Conservation (phyloP, 2,113 vertebrate species). For the Platichthys stellatus region DNA sequence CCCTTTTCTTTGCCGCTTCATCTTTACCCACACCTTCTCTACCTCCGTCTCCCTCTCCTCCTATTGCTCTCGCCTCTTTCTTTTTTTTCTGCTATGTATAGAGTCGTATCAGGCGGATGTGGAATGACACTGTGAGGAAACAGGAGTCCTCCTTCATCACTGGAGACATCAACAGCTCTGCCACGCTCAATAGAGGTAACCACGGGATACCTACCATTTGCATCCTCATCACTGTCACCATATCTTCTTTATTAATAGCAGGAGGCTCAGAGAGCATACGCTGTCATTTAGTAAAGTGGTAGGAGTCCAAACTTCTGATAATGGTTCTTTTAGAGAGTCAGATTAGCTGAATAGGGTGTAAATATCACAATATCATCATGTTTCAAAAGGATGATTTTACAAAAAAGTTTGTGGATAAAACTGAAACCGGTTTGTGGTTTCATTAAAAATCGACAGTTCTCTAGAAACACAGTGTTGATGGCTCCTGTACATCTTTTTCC, state of each 20-base stretch:
- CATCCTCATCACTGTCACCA: conserved; percentile 65
- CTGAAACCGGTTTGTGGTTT: conserved; percentile 34
- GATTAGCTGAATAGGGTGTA: conserved; percentile 36
- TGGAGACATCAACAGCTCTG: conserved; percentile 98
- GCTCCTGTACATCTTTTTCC: conserved; percentile 6
- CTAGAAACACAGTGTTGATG: not conserved
- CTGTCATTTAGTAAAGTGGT: conserved; percentile 65
- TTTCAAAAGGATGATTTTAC: conserved; percentile 28
- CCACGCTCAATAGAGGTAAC: conserved; percentile 99
- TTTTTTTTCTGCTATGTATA: conserved; percentile 61
- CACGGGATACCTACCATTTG: conserved; percentile 72
- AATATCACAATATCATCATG: conserved; percentile 27
- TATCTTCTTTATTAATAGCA: conserved; percentile 66
- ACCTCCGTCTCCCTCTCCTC: conserved; percentile 1
- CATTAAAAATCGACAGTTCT: conserved; percentile 15
- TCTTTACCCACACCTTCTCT: conserved; percentile 29
- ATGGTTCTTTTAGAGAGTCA: conserved; percentile 14
- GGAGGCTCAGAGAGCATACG: conserved; percentile 44
- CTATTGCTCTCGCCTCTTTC: not conserved
- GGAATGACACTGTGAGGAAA: conserved; percentile 99
- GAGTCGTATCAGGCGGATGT: conserved; percentile 99
- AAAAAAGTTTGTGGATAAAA: conserved; percentile 34
- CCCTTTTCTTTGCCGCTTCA: conserved; percentile 3
- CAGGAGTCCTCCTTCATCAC: conserved; percentile 99
- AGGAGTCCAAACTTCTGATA: conserved; percentile 48